A percentile compares a stretch with the other conserved stretches of the same genome.
These are phyloP conservation scores for Saccostrea echinata DNA, from an alignment of 1,140 invertebrate species.

Conservation along the genomic window DNA sequence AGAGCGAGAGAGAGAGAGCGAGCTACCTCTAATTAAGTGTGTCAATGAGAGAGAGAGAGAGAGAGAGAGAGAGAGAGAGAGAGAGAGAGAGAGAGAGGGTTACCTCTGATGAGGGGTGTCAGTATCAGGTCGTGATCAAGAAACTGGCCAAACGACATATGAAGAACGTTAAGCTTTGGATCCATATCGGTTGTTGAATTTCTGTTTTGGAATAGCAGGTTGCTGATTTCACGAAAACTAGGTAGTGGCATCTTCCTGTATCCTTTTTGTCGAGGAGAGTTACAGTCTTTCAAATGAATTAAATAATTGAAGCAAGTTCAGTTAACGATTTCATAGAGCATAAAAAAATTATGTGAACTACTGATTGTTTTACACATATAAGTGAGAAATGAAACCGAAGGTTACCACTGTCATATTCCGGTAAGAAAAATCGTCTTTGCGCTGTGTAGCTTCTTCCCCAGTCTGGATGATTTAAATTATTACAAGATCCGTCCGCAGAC, in stretches of 20 bases:
- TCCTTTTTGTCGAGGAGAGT: not conserved
- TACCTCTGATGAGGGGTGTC: constrained; percentile 52
- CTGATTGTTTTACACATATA: not conserved
- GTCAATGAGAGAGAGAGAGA: not conserved
- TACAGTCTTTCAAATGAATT: not conserved
- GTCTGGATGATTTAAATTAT: constrained; percentile 89
- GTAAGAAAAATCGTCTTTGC: constrained; percentile 88
- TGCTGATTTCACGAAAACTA: constrained; percentile 56
- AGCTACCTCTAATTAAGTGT: not conserved
- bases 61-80: not conserved
- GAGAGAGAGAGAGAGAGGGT: not conserved
- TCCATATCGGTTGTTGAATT: constrained; percentile 21
- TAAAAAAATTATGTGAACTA: not conserved
- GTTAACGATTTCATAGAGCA: not conserved
- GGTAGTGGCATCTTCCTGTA: constrained; percentile 2
- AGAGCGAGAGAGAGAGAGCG: too few relatives aligned
- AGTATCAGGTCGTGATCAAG: constrained; percentile 54
- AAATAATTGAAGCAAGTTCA: not conserved
- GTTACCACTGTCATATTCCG: constrained; percentile 91
- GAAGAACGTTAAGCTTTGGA: constrained; percentile 38
- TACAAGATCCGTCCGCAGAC: constrained; percentile 89
- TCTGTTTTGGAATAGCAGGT: constrained; percentile 38
- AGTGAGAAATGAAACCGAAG: too few relatives aligned
- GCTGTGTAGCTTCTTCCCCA: constrained; percentile 89
- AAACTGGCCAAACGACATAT: constrained; percentile 61